Conservation (phyloP, 2,888 invertebrate genomes). For the Gasteruption jaculator region DNA sequence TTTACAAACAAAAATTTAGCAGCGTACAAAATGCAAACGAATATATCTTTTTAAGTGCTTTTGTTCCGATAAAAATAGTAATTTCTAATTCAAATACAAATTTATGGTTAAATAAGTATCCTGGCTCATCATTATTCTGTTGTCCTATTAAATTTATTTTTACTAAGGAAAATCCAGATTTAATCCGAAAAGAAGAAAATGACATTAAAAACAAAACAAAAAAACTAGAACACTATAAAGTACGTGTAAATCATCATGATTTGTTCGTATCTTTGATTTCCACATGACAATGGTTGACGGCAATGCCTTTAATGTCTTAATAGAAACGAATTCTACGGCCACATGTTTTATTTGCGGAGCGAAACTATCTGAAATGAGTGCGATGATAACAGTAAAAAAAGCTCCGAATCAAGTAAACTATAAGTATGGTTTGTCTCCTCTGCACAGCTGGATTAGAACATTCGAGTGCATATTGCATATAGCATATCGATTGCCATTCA, state of each 20-base stretch:
- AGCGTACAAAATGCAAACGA: not conserved
- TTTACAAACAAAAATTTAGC: slow-evolving; percentile 9
- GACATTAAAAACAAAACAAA: slow-evolving; percentile 18
- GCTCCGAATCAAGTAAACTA: slow-evolving; percentile 18
- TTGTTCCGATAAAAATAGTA: slow-evolving; percentile 1
- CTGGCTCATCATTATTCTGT: slow-evolving; percentile 1
- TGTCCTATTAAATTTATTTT: slow-evolving; percentile 6
- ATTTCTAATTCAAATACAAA: not conserved
- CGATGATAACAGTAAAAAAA: slow-evolving; percentile 19
- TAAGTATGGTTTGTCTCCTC: slow-evolving; percentile 24
- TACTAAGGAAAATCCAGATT: slow-evolving; percentile 18
- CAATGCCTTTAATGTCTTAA: slow-evolving; percentile 24
- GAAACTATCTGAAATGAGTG: too few species aligned
- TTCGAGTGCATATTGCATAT: slow-evolving; percentile 31
- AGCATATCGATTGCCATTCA: slow-evolving; percentile 17
- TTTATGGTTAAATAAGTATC: not conserved
- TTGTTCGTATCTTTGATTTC: too few species aligned
- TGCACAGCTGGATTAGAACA: slow-evolving; percentile 29
- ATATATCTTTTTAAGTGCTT: slow-evolving; percentile 2
- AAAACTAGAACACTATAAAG: too few species aligned
- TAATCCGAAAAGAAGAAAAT: slow-evolving; percentile 16
- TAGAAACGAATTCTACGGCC: slow-evolving; percentile 20
- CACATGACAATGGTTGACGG: slow-evolving; percentile 28
- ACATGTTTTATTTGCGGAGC: slow-evolving; percentile 24
- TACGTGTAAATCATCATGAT: too few species aligned